Percentiles rank a stretch among this genome's conserved stretches.
These are phyloP conservation scores for Ditylenchus weischeri DNA, from an alignment of 2,888 invertebrate genomes.

Conservation along the genomic window DNA sequence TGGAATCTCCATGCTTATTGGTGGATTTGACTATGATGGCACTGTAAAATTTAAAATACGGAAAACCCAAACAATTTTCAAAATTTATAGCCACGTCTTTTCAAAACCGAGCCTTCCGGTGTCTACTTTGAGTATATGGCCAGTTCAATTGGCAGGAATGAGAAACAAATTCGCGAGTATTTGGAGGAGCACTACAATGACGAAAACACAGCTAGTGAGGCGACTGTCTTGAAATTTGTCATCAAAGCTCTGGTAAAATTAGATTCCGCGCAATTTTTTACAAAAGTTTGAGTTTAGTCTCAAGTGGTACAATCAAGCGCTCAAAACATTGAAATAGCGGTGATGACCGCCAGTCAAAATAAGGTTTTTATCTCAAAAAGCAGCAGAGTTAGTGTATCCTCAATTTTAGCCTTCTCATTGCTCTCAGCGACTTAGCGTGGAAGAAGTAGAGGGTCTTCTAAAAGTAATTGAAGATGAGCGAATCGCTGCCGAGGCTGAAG, in stretches of 20 bases:
- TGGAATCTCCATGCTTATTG: conserved; percentile 94
- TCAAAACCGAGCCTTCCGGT: conserved; percentile 98
- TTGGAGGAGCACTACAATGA: conserved; percentile 91
- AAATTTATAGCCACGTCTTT: conserved; percentile 70
- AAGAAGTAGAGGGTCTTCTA: conserved; percentile 88
- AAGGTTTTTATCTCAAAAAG: conserved; percentile 31
- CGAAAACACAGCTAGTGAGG: conserved; percentile 68
- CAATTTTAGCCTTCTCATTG: conserved; percentile 43
- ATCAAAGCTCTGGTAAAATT: conserved; percentile 66
- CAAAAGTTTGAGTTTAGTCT: conserved; percentile 19
- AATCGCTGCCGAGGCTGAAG: conserved; percentile 60
- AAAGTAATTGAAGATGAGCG: conserved; percentile 94
- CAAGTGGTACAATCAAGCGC: conserved; percentile 93
- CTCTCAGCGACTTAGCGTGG: conserved; percentile 76
- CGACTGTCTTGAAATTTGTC: conserved; percentile 77
- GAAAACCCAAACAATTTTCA: too few relatives aligned
- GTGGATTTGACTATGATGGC: conserved; percentile 95
- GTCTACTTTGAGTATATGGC: conserved; percentile 99
- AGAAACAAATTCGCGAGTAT: conserved; percentile 93
- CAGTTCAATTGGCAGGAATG: conserved; percentile 95
- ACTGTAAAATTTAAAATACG: conserved; percentile 59
- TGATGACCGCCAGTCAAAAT: conserved; percentile 69
- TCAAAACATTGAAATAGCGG: conserved; percentile 96
- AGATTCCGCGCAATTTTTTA: too few relatives aligned
- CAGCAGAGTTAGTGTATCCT: background rate